Evolutionary conservation across 2,888 invertebrate genomes (phyloP).

Genomic region (Syrista parreyssii): DNA sequence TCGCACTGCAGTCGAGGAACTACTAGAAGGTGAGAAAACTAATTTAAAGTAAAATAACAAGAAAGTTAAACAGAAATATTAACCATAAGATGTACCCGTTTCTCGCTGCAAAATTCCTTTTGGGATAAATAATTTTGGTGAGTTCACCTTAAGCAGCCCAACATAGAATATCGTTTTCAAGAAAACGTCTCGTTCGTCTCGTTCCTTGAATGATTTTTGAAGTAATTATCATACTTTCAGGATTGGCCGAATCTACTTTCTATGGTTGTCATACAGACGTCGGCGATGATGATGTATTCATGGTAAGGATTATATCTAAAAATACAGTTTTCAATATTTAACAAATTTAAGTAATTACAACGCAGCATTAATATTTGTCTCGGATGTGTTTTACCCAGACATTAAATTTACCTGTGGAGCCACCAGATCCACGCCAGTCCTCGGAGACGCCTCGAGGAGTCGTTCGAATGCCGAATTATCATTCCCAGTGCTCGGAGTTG

Average conservation of each 20-base stretch:
- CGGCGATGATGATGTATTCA: conserved; percentile 94
- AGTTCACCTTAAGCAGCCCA: too few species aligned
- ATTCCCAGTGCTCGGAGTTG: conserved; percentile 54
- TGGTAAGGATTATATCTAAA: conserved; percentile 72
- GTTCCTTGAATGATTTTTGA: too few species aligned
- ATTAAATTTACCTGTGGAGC: conserved; percentile 85
- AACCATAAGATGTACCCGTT: too few species aligned
- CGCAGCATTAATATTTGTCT: too few species aligned
- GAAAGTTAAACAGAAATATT: too few species aligned
- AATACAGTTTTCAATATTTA: neutral
- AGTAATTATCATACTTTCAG: conserved; percentile 64
- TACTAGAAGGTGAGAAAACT: conserved; percentile 83
- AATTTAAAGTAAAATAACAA: too few species aligned
- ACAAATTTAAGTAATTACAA: neutral
- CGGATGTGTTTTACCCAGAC: conserved; percentile 70
- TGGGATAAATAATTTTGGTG: too few species aligned
- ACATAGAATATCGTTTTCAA: too few species aligned
- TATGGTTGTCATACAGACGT: conserved; percentile 81
- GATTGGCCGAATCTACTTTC: conserved; percentile 79
- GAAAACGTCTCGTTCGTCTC: too few species aligned
- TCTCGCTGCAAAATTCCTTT: too few species aligned
- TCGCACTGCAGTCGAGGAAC: conserved; percentile 87
- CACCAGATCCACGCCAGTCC: conserved; percentile 82
- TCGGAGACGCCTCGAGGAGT: conserved; percentile 46
- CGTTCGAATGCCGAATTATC: conserved; percentile 52